Evolutionary conservation across 2,113 vertebrate genomes (phyloP).

Genomic region (Myrmecobius fasciatus): DNA sequence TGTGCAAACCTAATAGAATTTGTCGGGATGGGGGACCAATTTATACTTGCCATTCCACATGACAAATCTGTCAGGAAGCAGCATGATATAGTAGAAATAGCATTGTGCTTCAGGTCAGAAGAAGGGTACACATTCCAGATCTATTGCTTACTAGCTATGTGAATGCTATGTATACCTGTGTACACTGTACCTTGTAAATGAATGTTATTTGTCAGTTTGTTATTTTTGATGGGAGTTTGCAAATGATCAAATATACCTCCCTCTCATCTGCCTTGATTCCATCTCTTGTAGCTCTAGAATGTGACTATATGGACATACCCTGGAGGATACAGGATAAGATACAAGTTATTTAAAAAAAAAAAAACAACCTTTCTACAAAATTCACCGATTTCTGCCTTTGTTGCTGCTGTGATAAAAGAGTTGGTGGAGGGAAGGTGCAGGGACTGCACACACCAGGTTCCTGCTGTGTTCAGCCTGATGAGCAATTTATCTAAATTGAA

Average conservation of each 20-base stretch:
- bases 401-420: background rate
- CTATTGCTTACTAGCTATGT: background rate
- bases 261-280: background rate
- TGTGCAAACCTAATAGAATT: background rate
- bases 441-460: background rate
- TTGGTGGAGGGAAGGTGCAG: background rate
- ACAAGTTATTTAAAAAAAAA: background rate
- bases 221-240: background rate
- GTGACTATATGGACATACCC: background rate
- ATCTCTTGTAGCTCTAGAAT: accelerated
- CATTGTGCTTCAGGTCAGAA: background rate
- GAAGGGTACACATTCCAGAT: background rate
- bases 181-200: background rate
- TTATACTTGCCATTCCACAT: background rate
- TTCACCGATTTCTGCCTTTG: conserved; percentile 23
- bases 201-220: background rate
- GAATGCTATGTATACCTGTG: background rate
- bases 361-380: background rate
- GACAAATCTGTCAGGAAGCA: background rate
- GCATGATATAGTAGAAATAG: background rate
- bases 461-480: conserved; percentile 69
- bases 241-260: background rate
- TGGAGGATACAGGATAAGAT: background rate
- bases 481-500: conserved; percentile 26
- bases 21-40: background rate